Evolutionary conservation across 2,888 invertebrate genomes (phyloP), one percentile per base, ranked within the genome.

Genomic region (Pheosia tremula): DNA sequence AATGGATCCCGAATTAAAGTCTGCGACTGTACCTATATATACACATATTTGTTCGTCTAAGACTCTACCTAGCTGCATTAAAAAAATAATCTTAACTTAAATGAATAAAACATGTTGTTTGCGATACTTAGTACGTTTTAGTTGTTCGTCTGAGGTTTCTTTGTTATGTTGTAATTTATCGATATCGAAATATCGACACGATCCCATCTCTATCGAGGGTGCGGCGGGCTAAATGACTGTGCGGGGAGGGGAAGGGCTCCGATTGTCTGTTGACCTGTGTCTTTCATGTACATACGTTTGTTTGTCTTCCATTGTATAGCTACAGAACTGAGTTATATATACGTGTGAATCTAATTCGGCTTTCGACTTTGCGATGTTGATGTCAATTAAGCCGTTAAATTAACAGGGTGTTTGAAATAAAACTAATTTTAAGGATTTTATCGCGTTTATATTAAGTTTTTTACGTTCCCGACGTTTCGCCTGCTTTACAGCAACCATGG

Each of bases 191-290:
- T 45, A 56, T 45, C 24, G 56, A 41, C 8, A 24, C 53, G 2
- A 6, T 45, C 56, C 45, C 56, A 36, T 56, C 56, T 9, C 10
- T 56, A 56, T 24, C 6, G 53, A 66, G 69, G 64, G 69, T 61
- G 69, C 63, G 67, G 61, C 65, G 56, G 9, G 36, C 61, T 60
- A 63, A 69, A 69, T 57, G 66, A 61, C 68, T 58, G 59, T 52
- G 60, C 56, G 57, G 58, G 56, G 41, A 53, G 57, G 60, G 57
- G 56, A 57, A 59, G 56, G 45, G 43, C 3, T 13, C 43, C 54
- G 62, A 62, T 66, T 60, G 64, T 62, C 60, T 63, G 63, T 52
- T 56, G 61, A 61, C 56, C 65, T 64, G 59, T 68, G 39, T 64
- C 62, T 66, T 52, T 57, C 45, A 58, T 58, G 8, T 53, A 53